Percentiles rank a stretch among this genome's conserved stretches.
Conservation (phyloP, 2,113 vertebrate genomes). For the Myanophis thanlyinensis region DNA sequence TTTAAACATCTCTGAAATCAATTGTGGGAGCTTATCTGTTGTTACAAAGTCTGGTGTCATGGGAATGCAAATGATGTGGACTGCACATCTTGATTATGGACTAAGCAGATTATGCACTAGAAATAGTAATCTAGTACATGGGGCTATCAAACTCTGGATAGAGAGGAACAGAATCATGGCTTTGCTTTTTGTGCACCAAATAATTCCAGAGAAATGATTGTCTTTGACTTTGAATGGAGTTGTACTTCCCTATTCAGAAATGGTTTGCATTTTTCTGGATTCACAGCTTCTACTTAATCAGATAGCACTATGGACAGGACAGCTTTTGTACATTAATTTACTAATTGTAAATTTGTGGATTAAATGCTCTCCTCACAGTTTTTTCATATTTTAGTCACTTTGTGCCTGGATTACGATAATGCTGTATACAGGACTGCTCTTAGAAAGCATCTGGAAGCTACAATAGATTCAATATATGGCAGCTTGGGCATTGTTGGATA, state of each 20-base stretch:
- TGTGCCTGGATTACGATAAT: background rate
- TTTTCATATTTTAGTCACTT: background rate
- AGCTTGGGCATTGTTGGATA: background rate
- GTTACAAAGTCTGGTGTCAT: no score
- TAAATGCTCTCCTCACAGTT: background rate
- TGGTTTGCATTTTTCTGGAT: background rate
- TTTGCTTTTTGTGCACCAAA: background rate
- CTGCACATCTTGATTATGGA: no score
- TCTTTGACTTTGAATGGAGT: background rate
- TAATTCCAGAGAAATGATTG: background rate
- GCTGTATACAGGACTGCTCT: background rate
- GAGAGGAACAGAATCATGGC: no score
- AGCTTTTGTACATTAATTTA: background rate
- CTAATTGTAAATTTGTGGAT: background rate
- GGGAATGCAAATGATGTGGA: no score
- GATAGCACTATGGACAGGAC: background rate
- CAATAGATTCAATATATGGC: background rate
- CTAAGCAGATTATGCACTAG: no score
- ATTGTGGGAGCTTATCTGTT: background rate
- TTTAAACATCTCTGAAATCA: background rate
- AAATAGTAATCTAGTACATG: no score
- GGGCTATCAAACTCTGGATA: no score
- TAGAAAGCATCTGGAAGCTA: background rate
- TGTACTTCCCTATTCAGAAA: background rate
- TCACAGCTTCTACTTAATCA: background rate